A percentile compares a stretch with the other conserved stretches of the same genome.
phyloP scores from a whole-genome alignment of 1,140 invertebrate species.

The Platyscapa corneri region DNA sequence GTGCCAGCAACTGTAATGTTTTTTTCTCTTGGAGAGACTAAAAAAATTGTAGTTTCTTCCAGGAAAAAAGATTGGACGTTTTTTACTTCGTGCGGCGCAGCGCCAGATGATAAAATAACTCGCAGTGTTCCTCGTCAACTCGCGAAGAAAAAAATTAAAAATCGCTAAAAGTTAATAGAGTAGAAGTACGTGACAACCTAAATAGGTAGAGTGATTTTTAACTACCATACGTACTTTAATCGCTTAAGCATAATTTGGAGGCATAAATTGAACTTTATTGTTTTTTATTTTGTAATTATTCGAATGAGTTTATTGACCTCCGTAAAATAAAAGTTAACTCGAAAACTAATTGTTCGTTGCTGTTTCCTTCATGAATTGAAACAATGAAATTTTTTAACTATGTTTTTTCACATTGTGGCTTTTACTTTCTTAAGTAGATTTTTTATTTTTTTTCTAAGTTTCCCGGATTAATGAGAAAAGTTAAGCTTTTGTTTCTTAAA shows the following conservation, averaged over 20 bases:
- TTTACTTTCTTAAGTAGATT: no score
- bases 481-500: no score
- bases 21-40: no score
- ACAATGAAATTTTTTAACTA: no score
- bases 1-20: no score
- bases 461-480: no score
- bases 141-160: background rate
- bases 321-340: background rate
- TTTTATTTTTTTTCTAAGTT: no score
- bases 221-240: background rate
- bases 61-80: no score
- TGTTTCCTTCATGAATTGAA: background rate
- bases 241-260: background rate
- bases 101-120: background rate
- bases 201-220: background rate
- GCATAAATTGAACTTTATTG: background rate
- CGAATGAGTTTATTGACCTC: background rate
- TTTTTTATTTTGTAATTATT: conserved; percentile 5
- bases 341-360: background rate
- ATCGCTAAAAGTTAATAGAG: background rate
- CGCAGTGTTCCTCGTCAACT: background rate
- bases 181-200: background rate
- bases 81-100: background rate
- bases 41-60: no score
- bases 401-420: no score